phyloP scores from a whole-genome alignment of 2,797 vertebrate species.

The Propithecus deckenii region DNA sequence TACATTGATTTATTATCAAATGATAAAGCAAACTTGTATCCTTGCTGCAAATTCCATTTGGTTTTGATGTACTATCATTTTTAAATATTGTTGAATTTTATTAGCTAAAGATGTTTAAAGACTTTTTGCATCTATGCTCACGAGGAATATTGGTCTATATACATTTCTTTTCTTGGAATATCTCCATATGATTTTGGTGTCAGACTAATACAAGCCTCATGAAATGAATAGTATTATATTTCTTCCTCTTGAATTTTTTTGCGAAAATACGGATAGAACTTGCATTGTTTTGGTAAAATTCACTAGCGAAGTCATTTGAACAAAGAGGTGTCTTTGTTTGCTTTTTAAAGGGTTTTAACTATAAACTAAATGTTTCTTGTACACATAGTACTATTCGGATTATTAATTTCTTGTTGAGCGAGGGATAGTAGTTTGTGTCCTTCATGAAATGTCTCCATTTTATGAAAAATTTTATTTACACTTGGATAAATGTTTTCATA shows the following conservation, averaged over 20 bases:
- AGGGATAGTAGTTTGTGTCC: not conserved
- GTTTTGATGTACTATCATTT: not conserved
- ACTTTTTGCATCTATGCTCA: not conserved
- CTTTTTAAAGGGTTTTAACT: not conserved
- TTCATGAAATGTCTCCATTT: not conserved
- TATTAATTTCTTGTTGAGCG: not conserved
- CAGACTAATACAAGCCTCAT: not conserved
- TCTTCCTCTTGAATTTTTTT: not conserved
- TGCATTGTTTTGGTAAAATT: not conserved
- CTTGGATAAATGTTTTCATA: not conserved
- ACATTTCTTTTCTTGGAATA: not conserved
- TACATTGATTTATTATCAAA: constrained; percentile 7
- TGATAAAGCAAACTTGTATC: not conserved
- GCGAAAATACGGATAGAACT: not conserved
- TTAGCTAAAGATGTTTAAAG: not conserved
- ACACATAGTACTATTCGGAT: not conserved
- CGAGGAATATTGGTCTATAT: not conserved
- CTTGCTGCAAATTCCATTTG: not conserved
- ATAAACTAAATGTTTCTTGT: not conserved
- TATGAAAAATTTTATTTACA: not conserved
- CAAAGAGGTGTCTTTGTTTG: not conserved
- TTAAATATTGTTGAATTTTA: not conserved
- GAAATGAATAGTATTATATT: not conserved
- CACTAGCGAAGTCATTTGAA: not conserved
- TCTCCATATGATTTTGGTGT: not conserved